Evolutionary conservation across 2,113 vertebrate genomes (phyloP).

Genomic region (Trochalopteron elliotii): DNA sequence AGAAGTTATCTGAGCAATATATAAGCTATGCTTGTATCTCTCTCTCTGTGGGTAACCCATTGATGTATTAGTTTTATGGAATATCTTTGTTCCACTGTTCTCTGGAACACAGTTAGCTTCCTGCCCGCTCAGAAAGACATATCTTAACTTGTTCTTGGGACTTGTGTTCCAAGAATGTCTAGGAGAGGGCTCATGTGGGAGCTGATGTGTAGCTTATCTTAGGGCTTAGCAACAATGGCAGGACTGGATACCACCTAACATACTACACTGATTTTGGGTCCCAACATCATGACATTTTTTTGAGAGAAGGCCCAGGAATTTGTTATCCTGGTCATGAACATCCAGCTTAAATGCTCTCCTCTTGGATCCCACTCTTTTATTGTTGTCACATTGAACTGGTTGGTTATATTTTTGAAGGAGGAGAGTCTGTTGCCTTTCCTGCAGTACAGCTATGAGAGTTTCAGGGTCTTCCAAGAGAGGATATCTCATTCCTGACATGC

Average conservation of each 20-base stretch:
- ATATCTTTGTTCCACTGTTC: background rate
- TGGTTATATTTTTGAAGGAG: background rate
- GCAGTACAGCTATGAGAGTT: background rate
- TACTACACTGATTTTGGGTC: background rate
- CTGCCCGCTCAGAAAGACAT: rapidly evolving
- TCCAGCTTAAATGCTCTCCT: background rate
- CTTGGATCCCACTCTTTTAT: background rate
- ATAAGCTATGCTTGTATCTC: background rate
- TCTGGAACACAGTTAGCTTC: background rate
- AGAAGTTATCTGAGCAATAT: background rate
- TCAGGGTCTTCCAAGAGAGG: background rate
- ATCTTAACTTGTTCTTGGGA: background rate
- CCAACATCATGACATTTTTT: background rate
- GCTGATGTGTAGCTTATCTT: background rate
- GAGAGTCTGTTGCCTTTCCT: background rate
- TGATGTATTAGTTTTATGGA: background rate
- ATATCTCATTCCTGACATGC: background rate
- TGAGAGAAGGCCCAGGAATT: background rate
- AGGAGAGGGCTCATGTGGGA: background rate
- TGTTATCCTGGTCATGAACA: background rate
- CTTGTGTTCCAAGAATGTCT: background rate
- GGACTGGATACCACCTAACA: background rate
- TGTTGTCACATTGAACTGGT: background rate
- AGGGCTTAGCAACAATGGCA: background rate
- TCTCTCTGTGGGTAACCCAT: background rate